Evolutionary conservation across 2,113 vertebrate species (phyloP), one percentile per base, ranked within the genome.

Genomic region (Lepisosteus osseus): DNA sequence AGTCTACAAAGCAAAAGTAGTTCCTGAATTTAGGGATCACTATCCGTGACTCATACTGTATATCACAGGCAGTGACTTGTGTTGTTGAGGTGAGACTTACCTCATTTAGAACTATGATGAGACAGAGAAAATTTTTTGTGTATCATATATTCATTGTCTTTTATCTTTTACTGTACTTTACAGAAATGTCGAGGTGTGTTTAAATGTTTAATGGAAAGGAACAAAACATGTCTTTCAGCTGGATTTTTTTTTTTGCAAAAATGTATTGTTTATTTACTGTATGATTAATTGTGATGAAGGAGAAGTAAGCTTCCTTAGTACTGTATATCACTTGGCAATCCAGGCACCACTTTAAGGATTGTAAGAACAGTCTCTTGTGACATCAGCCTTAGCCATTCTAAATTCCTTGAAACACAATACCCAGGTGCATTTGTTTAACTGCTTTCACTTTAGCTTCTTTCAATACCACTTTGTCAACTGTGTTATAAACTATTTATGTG

Each of bases 141-240:
- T 72, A 71, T 0, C 29, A 29, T 29, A 29, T 29, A 29, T 29
- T 29, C 29, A 29, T 29, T 29, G 82, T 80, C 81, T 72, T 41
- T 71, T 42, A 67, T 75, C 67, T 78, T 85, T 87, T 88, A 84
- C 77, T 85, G 79, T 80, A 78, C 84, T 86, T 89, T 81, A 81
- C 76, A 82, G 81, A 72, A 80, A 85, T 87, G 87, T 82, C 86
- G 79, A 80, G 80, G 72, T 77, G 77, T 74, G 82, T 87, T 87
- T 88, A 88, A 88, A 91, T 86, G 85, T 87, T 90, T 86, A 81
- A 90, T 80, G 66, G 82, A 77, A 72, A 66, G 59, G 12, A 72
- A 71, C 3, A 74, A 84, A 84, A 86, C 81, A 88, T 86, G 57
- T 13, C 57, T n/a, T 59, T 59, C 65, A 78, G 82, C 80, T 61